These are phyloP conservation scores for Gephyroberyx darwinii DNA, from an alignment of 2,797 vertebrate species.

Conservation along the genomic window DNA sequence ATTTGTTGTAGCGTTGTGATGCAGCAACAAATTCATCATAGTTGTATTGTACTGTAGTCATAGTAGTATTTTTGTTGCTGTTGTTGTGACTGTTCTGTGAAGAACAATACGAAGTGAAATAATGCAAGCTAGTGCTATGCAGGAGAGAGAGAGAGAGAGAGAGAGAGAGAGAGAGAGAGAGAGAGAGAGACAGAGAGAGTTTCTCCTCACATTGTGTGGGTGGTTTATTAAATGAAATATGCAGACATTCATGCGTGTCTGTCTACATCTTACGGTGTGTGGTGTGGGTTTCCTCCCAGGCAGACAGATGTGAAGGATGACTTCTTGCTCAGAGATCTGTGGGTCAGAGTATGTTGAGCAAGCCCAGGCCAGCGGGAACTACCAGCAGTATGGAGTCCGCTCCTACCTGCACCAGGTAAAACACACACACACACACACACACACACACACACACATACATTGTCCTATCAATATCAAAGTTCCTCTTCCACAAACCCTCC, in stretches of 20 bases:
- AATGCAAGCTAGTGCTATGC: neutral
- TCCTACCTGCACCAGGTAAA: constrained; percentile 93
- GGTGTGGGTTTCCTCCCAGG: constrained; percentile 57
- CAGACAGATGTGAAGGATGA: constrained; percentile 88
- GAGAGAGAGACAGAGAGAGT: neutral
- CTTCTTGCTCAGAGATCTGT: constrained; percentile 90
- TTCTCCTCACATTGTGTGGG: constrained; percentile 23
- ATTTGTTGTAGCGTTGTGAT: neutral
- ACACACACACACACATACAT: too few species aligned
- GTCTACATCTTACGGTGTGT: constrained; percentile 4
- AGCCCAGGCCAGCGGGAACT: constrained; percentile 75
- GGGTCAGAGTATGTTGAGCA: constrained; percentile 86
- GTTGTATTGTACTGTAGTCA: neutral
- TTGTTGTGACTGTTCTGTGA: neutral
- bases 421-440: neutral
- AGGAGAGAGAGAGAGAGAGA: too few species aligned
- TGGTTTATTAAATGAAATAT: constrained; percentile 22
- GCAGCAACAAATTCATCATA: neutral
- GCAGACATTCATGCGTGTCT: neutral
- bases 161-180: too few species aligned
- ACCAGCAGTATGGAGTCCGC: constrained; percentile 95
- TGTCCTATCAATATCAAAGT: too few species aligned
- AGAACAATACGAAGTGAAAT: constrained; percentile 3
- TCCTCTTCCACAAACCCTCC: neutral
- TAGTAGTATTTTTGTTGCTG: neutral